Conservation (phyloP, 2,888 invertebrate species). For the Metallyticus violacea region DNA sequence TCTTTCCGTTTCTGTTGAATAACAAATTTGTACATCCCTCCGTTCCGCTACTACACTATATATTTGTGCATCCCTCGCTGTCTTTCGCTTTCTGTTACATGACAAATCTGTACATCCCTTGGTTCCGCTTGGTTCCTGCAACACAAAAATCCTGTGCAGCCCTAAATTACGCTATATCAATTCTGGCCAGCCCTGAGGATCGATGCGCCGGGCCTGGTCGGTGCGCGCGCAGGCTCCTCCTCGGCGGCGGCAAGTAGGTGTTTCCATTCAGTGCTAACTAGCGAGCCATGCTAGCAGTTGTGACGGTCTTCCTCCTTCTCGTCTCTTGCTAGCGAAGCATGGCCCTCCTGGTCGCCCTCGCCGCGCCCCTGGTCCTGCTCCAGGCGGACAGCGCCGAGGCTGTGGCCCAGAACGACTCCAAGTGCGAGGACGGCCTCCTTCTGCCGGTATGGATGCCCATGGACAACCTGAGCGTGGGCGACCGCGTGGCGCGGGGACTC, state of each 20-base stretch:
- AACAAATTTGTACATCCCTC: too few species aligned
- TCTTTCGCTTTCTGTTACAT: too few species aligned
- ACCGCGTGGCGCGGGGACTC: constrained; percentile 79
- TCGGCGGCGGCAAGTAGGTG: not conserved
- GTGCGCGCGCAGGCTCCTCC: not conserved
- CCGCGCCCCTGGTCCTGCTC: constrained; percentile 22
- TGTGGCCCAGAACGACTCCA: not conserved
- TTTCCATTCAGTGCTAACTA: not conserved
- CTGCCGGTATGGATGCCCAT: constrained; percentile 88
- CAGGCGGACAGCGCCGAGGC: not conserved
- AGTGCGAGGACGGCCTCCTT: constrained; percentile 80
- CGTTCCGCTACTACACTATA: too few species aligned
- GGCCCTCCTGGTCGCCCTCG: not conserved
- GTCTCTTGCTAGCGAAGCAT: not conserved
- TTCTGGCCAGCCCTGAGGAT: not conserved
- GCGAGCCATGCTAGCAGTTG: not conserved
- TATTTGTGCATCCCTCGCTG: too few species aligned
- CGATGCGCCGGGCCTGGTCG: not conserved
- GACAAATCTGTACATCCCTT: too few species aligned
- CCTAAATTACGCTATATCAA: too few species aligned
- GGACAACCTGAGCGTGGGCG: constrained; percentile 69
- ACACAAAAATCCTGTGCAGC: too few species aligned
- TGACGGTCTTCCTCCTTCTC: not conserved
- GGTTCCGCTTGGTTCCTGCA: too few species aligned
- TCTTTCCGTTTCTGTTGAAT: too few species aligned